Evolutionary conservation across 2,888 invertebrate species (phyloP), one percentile per base, ranked within the genome.

Genomic region (Latrodectus hesperus): DNA sequence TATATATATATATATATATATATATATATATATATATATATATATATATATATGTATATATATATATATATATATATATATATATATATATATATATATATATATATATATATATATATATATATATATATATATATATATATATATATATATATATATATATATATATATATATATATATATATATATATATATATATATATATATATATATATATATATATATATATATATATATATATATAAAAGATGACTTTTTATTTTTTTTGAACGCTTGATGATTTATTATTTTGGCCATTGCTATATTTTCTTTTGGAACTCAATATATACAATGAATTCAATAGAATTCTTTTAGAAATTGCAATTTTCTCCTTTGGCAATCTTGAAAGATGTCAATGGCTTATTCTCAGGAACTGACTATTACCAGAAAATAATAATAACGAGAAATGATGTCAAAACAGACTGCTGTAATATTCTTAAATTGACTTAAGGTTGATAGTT

Each of bases 31-130:
- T 73, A 73, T 53, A 53, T 51, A 73, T 53, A 73, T 53, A 55
- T 55, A 73, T 22, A 22, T 73, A 73, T 73, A 73, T 72, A 51
- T 72, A 11, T 72, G 51, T 72, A 51, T 72, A 72, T 52, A 52
- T 70, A 72, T 51, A 72, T 51, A 72, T 53, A 53, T 73, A 73
- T 73, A 73, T 73, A 73, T 73, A 73, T 73, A 73, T 73, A 73
- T 73, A 73, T 73, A 73, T 73, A 73, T 73, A 73, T 73, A 73
- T 73, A 73, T 73, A 73, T 73, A 73, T 73, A 73, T 73, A 73
- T 73, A 73, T 73, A 73, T 53, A 73, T 74, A 74, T 74, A 74
- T 74, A 74, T 74, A 74, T 74, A 74, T 55, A 74, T 55, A 73
- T 73, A 73, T 53, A 73, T 73, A 73, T 73, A 73, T 73, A 73